Base-by-base conservation (phyloP, 2,113 vertebrate species). In the Podarcis raffonei region DNA sequence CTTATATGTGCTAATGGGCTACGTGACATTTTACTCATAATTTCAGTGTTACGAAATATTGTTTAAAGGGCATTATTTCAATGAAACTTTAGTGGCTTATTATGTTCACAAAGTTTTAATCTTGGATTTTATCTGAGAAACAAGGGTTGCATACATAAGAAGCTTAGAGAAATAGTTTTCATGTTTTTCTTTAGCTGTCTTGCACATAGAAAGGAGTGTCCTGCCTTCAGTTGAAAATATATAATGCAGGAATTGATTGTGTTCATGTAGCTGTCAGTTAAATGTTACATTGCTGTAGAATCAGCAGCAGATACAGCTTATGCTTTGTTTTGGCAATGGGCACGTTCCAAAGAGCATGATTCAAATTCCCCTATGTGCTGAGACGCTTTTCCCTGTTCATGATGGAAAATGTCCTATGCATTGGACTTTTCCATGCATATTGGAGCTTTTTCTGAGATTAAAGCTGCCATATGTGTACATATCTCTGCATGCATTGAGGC, bases 61-160 rank as follows among this genome's bases (percentile, higher is more conserved):
- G 77, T 91, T 92, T 87, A 87, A 90, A 87, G 5, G 59, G 84
- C 42, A 62, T 86, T 93, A 57, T 71, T 22, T 88, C 16, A 37
- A 86, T 88, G 65, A 75, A 91, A 68, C 6, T 35, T 89, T 83
- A 42, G 39, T 92, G 90, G 85, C 86, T 48, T 93, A 32, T 87
- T 16, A 84, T 77, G 37, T 82, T 42, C 18, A 76, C 65, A 65
- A 27, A 7, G 37, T 25, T 82, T 88, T 86, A 76, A 76, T 62
- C 84, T 85, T 79, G 84, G 69, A 90, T 90, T 91, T 94, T 90
- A 88, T 90, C 84, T 89, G 84, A 87, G 76, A 20, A 86, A 68
- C n/a, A 87, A 82, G 72, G 85, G 84, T 87, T 35, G 77, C 53
- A 88, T 85, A 27, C 75, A 68, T 3, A 16, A 85, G 20, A 83